Percentiles rank a stretch among this genome's conserved stretches.
Evolutionary conservation across 2,113 vertebrate species (phyloP).

Genomic region (Pollachius pollachius): DNA sequence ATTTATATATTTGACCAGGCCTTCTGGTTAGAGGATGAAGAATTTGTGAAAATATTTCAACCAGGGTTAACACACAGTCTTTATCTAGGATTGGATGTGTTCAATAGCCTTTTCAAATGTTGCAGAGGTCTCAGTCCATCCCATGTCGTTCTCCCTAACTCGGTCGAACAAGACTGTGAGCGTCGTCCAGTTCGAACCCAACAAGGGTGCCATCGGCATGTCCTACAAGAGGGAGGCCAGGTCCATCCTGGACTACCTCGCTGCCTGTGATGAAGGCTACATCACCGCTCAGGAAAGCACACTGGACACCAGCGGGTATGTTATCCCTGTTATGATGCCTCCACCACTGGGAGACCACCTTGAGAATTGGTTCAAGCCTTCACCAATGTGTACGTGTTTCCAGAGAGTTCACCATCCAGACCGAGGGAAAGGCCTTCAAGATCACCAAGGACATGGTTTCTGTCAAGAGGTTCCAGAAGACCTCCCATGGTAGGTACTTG

Average conservation of each 20-base stretch:
- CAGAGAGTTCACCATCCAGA: constrained; percentile 93
- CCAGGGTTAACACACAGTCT: too few species aligned
- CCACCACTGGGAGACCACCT: too few species aligned
- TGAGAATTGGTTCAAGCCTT: too few species aligned
- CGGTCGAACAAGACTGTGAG: constrained; percentile 81
- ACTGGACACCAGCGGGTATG: constrained; percentile 84
- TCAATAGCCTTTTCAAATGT: too few species aligned
- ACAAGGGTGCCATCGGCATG: constrained; percentile 92
- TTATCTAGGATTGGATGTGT: too few species aligned
- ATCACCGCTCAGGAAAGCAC: constrained; percentile 86
- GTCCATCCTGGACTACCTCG: constrained; percentile 87
- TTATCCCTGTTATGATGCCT: not conserved
- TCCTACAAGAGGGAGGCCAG: constrained; percentile 97
- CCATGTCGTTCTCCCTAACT: constrained; percentile 60
- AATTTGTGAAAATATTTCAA: too few species aligned
- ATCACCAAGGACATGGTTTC: constrained; percentile 93
- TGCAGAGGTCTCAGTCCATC: too few species aligned
- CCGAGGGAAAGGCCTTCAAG: constrained; percentile 89
- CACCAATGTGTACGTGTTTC: not conserved
- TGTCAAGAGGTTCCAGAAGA: constrained; percentile 96
- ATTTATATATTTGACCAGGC: too few species aligned
- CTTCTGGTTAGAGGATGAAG: too few species aligned
- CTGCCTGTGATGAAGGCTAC: constrained; percentile 85
- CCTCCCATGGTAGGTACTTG: constrained; percentile 87
- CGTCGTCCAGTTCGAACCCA: constrained; percentile 93